A percentile compares a stretch with the other conserved stretches of the same genome.
Evolutionary conservation across 2,888 invertebrate species (phyloP).

Genomic region (Stenchaetothrips biformis): DNA sequence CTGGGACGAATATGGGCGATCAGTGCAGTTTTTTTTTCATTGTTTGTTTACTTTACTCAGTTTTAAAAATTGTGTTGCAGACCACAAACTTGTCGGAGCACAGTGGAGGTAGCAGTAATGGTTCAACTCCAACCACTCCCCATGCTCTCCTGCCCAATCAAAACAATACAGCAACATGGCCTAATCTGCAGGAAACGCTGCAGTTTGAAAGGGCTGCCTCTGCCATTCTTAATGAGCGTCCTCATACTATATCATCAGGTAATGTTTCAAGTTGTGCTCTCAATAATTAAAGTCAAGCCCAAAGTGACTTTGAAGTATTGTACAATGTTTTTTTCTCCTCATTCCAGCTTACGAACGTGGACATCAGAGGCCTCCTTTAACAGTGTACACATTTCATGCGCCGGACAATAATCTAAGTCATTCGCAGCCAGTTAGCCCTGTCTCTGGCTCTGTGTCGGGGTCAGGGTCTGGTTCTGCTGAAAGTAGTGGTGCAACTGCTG

Average conservation of each 20-base stretch:
- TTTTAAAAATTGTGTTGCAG: slow-evolving; percentile 41
- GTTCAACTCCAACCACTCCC: slow-evolving; percentile 50
- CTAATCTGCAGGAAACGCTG: slow-evolving; percentile 67
- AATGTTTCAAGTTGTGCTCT: slow-evolving; percentile 30
- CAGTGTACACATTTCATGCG: slow-evolving; percentile 82
- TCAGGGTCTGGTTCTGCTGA: slow-evolving; percentile 27
- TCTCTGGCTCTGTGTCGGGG: slow-evolving; percentile 34
- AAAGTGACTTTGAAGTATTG: not conserved
- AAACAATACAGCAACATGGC: slow-evolving; percentile 63
- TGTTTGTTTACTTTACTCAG: not conserved
- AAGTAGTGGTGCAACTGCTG: slow-evolving; percentile 32
- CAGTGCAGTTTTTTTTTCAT: not conserved
- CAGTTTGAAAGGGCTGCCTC: slow-evolving; percentile 69
- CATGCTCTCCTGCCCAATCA: slow-evolving; percentile 45
- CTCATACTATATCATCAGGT: slow-evolving; percentile 90
- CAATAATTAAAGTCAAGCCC: no score
- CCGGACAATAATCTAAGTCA: slow-evolving; percentile 52
- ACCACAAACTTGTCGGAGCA: slow-evolving; percentile 56
- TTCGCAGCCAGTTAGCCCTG: slow-evolving; percentile 50
- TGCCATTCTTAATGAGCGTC: slow-evolving; percentile 73
- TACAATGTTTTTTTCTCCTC: slow-evolving; percentile 29
- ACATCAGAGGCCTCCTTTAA: slow-evolving; percentile 77
- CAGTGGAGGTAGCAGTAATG: slow-evolving; percentile 47
- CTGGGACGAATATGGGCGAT: not conserved
- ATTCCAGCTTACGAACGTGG: slow-evolving; percentile 73